Evolutionary conservation across 2,113 vertebrate species (phyloP).

Genomic region (Oryzias javanicus): DNA sequence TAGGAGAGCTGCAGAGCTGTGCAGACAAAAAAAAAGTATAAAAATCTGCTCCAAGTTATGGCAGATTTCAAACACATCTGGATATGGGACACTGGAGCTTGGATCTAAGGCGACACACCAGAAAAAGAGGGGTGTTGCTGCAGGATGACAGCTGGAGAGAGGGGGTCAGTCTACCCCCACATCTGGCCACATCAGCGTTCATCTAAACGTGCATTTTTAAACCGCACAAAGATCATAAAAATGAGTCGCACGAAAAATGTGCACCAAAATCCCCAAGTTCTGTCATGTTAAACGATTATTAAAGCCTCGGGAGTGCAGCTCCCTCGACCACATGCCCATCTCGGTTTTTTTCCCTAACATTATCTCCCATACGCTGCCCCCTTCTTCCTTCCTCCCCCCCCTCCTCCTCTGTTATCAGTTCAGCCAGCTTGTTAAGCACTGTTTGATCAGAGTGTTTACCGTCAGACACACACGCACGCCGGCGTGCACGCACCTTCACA

Average conservation of each 20-base stretch:
- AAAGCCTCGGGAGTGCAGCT: conserved; percentile 1
- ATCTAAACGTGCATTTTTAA: no score
- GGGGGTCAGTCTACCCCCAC: no score
- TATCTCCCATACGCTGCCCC: conserved; percentile 21
- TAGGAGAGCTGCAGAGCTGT: not conserved
- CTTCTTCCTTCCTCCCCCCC: conserved; percentile 58
- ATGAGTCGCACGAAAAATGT: no score
- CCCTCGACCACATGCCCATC: conserved; percentile 10
- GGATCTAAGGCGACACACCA: no score
- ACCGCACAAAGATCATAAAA: no score
- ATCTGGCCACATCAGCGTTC: no score
- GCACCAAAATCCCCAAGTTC: no score
- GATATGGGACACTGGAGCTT: no score
- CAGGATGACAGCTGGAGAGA: no score
- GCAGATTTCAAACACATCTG: no score
- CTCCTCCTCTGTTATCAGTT: conserved; percentile 75
- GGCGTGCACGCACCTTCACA: conserved; percentile 33
- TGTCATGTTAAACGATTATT: no score
- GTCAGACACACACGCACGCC: conserved; percentile 55
- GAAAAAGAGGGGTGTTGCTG: no score
- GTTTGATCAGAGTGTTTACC: conserved; percentile 82
- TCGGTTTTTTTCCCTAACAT: conserved; percentile 32
- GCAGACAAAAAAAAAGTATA: not conserved
- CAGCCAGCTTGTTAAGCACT: conserved; percentile 79
- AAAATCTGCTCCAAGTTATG: not conserved